phyloP scores from a whole-genome alignment of 2,797 vertebrate genomes.

The Pangasius mekongensis region DNA sequence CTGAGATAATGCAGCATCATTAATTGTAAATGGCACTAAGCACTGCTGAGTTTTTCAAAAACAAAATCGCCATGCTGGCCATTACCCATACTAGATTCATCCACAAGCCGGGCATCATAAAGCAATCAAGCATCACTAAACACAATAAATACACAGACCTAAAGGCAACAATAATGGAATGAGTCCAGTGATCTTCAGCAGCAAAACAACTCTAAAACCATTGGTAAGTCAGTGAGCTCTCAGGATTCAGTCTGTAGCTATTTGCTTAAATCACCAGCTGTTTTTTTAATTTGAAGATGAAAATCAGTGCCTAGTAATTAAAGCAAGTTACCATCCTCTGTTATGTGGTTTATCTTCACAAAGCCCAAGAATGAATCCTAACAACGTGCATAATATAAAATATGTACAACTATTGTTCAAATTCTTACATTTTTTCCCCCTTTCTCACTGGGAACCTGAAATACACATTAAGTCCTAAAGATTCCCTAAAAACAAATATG shows the following conservation, averaged over 20 bases:
- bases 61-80: background rate
- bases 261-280: background rate
- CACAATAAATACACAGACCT: background rate
- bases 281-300: constrained; percentile 15
- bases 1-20: constrained; percentile 34
- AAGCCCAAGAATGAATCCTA: constrained; percentile 18
- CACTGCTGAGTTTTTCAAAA: constrained; percentile 24
- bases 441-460: background rate
- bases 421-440: background rate
- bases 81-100: background rate
- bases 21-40: constrained; percentile 32
- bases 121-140: background rate
- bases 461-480: background rate
- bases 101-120: background rate
- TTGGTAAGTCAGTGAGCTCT: background rate
- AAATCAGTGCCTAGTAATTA: constrained; percentile 9
- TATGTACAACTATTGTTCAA: background rate
- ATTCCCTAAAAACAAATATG: background rate
- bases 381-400: background rate
- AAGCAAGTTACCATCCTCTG: background rate
- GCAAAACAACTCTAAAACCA: background rate
- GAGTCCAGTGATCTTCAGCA: background rate
- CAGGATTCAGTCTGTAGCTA: constrained; percentile 9
- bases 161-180: background rate
- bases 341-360: constrained; percentile 19